Conservation (phyloP, 2,888 invertebrate species). For the Nomada ferruginata region DNA sequence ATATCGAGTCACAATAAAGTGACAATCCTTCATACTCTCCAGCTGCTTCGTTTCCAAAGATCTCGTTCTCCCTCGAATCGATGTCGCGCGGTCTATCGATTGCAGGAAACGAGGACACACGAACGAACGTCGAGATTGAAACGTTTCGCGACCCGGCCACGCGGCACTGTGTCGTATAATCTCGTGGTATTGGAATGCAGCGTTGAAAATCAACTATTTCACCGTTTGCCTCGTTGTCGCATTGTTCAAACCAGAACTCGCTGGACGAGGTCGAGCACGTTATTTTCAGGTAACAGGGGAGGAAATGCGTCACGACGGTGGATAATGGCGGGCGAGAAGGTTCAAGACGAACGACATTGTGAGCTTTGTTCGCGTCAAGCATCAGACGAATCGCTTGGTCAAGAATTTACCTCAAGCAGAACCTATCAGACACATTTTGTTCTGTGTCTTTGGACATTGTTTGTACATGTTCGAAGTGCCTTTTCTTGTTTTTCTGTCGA, state of each 20-base stretch:
- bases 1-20: not conserved
- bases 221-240: not conserved
- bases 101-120: constrained; percentile 3
- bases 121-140: constrained; percentile 5
- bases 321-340: constrained; percentile 35
- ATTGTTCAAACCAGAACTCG: not conserved
- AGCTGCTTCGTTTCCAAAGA: not conserved
- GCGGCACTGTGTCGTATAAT: constrained; percentile 5
- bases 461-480: no score
- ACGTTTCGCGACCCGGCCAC: not conserved
- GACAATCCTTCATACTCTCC: not conserved
- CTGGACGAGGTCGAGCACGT: constrained; percentile 39
- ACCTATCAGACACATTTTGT: constrained; percentile 14
- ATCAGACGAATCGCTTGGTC: constrained; percentile 42
- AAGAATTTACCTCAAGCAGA: not conserved
- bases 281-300: constrained; percentile 53
- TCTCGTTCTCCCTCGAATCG: not conserved
- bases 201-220: constrained; percentile 7
- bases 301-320: constrained; percentile 31
- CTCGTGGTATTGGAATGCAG: not conserved
- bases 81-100: constrained; percentile 6
- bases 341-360: constrained; percentile 75
- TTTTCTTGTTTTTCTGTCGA: no score
- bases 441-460: no score
- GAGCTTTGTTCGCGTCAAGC: constrained; percentile 80